These are phyloP conservation scores for Plagiodera versicolora DNA, from an alignment of 2,888 invertebrate genomes.

Conservation along the genomic window DNA sequence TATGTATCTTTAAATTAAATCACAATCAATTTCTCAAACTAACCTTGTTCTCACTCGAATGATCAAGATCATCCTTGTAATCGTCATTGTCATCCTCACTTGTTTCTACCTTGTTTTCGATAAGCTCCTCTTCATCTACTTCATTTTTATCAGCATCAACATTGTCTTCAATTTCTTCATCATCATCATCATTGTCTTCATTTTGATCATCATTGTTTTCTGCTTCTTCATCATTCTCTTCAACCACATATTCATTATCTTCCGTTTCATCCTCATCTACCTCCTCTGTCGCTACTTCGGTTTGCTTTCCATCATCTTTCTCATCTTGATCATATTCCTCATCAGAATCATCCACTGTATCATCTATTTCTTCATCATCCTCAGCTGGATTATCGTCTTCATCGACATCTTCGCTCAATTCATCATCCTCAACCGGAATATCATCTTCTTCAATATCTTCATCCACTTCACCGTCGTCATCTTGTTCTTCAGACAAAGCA, in stretches of 20 bases:
- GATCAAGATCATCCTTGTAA: conserved; percentile 19
- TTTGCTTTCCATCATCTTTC: conserved; percentile 14
- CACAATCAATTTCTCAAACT: not conserved
- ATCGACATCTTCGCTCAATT: conserved; percentile 44
- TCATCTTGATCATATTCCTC: conserved; percentile 58
- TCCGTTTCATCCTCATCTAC: conserved; percentile 49
- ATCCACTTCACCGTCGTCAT: conserved; percentile 41
- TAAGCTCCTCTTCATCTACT: conserved; percentile 21
- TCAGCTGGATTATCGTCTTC: conserved; percentile 35
- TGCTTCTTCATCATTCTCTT: conserved; percentile 36
- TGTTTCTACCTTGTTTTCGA: conserved; percentile 10
- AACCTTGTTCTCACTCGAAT: not conserved
- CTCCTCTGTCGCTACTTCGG: not conserved
- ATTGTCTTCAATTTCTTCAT: conserved; percentile 32
- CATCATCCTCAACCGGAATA: conserved; percentile 39
- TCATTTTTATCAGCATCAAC: no score
- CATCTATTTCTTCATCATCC: conserved; percentile 45
- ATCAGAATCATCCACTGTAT: conserved; percentile 49
- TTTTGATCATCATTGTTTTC: conserved; percentile 33
- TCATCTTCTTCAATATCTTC: conserved; percentile 45
- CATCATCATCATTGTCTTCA: conserved; percentile 35
- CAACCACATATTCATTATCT: conserved; percentile 41
- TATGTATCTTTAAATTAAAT: not conserved
- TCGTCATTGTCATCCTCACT: conserved; percentile 38
- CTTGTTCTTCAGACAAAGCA: conserved; percentile 45